phyloP scores from a whole-genome alignment of 2,797 vertebrate species.

The Poeciliopsis paucimaculata region DNA sequence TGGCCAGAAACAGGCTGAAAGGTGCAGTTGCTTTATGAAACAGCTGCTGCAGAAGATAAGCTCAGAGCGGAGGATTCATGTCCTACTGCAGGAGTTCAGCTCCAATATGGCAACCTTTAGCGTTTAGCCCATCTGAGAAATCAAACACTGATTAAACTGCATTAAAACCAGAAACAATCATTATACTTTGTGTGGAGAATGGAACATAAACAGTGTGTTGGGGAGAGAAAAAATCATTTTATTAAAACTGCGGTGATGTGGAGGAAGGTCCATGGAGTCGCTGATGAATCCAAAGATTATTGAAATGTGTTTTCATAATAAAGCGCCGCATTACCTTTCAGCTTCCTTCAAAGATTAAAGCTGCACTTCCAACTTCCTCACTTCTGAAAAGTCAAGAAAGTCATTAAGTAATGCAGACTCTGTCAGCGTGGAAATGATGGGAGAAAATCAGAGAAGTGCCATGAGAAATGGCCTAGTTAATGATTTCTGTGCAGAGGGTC shows the following conservation, averaged over 20 bases:
- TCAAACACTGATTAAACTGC: slow-evolving; percentile 7
- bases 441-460: slow-evolving; percentile 59
- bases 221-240: background rate
- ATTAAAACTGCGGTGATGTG: slow-evolving; percentile 2
- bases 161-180: background rate
- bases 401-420: slow-evolving; percentile 72
- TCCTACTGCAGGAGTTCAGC: slow-evolving; percentile 23
- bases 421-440: slow-evolving; percentile 48
- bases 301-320: slow-evolving; percentile 66
- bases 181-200: background rate
- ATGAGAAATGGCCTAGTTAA: slow-evolving; percentile 73
- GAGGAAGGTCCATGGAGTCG: slow-evolving; percentile 39
- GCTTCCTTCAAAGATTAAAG: slow-evolving; percentile 63
- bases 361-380: slow-evolving; percentile 62
- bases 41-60: slow-evolving; percentile 50
- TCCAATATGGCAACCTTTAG: background rate
- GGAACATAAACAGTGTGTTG: slow-evolving; percentile 10
- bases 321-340: slow-evolving; percentile 57
- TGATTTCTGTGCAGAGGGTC: slow-evolving; percentile 64
- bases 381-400: slow-evolving; percentile 66
- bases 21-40: slow-evolving; percentile 38
- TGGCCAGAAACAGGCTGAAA: slow-evolving; percentile 35
- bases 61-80: slow-evolving; percentile 10
- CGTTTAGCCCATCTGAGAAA: slow-evolving; percentile 1
- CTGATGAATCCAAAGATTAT: slow-evolving; percentile 65